Conservation (phyloP, 2,797 vertebrate genomes). For the Enteromius anoplus region DNA sequence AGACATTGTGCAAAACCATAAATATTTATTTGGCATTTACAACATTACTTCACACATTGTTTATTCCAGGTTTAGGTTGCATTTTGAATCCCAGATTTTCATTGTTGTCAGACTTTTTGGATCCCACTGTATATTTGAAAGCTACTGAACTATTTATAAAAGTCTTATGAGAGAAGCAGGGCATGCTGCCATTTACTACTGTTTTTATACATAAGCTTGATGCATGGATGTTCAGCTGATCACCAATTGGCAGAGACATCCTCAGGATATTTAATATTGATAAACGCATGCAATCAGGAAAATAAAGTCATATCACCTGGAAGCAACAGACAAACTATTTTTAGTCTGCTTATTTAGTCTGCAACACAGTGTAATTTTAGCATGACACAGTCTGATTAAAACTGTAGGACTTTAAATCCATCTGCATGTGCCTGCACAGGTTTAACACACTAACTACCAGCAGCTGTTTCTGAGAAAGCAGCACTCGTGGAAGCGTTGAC, state of each 20-base stretch:
- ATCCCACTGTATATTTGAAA: not conserved
- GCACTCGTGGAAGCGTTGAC: slow-evolving; percentile 79
- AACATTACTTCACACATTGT: not conserved
- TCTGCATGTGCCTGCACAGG: slow-evolving; percentile 31
- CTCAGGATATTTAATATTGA: slow-evolving; percentile 38
- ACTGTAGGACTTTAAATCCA: slow-evolving; percentile 28
- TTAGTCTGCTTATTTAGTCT: slow-evolving; percentile 41
- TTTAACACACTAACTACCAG: slow-evolving; percentile 67
- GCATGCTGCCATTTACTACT: not conserved
- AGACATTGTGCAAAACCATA: not conserved
- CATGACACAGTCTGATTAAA: slow-evolving; percentile 22
- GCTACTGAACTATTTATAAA: not conserved
- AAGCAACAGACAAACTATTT: slow-evolving; percentile 14
- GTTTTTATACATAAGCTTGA: not conserved
- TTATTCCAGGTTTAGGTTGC: not conserved
- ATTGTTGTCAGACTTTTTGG: not conserved
- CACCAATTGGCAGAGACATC: slow-evolving; percentile 14
- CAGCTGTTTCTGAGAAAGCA: slow-evolving; percentile 78
- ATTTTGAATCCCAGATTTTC: not conserved
- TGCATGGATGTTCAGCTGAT: not conserved
- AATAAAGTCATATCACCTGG: slow-evolving; percentile 29
- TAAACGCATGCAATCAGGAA: slow-evolving; percentile 23
- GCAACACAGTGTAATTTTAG: slow-evolving; percentile 13
- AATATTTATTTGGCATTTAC: not conserved
- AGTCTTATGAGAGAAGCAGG: not conserved